Evolutionary conservation across 2,113 vertebrate genomes (phyloP).

Genomic region (Mobula hypostoma): DNA sequence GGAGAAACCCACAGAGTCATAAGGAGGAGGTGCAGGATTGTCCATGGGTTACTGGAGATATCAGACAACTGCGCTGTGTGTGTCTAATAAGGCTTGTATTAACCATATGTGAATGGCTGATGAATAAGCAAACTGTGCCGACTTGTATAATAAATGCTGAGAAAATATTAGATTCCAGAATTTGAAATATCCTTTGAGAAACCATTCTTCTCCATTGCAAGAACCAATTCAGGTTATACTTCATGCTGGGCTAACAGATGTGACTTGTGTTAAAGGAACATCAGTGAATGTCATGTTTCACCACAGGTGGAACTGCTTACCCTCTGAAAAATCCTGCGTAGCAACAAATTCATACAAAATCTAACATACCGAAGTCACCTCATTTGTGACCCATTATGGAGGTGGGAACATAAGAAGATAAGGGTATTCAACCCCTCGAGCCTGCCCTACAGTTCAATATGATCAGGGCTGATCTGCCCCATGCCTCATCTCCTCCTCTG

Average conservation of each 20-base stretch:
- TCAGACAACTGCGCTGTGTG: no score
- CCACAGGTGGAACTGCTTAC: neutral
- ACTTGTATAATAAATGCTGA: neutral
- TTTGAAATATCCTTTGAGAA: neutral
- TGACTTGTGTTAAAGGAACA: neutral
- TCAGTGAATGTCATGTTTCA: neutral
- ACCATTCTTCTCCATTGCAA: neutral
- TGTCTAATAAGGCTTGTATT: neutral
- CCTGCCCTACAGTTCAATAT: no score
- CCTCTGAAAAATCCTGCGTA: neutral
- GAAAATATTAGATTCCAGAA: neutral
- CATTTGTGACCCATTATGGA: neutral
- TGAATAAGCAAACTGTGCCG: neutral
- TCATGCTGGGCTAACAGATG: neutral
- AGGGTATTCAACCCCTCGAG: neutral
- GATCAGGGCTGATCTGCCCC: no score
- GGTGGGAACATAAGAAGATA: neutral
- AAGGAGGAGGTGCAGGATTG: no score
- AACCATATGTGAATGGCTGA: neutral
- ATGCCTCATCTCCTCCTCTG: no score
- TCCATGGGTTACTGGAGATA: no score
- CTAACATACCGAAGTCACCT: neutral
- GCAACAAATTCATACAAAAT: neutral
- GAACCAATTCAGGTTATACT: neutral
- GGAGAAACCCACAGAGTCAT: no score